Evolutionary conservation across 2,113 vertebrate genomes (phyloP).

Genomic region (Melanerpes aurifrons): DNA sequence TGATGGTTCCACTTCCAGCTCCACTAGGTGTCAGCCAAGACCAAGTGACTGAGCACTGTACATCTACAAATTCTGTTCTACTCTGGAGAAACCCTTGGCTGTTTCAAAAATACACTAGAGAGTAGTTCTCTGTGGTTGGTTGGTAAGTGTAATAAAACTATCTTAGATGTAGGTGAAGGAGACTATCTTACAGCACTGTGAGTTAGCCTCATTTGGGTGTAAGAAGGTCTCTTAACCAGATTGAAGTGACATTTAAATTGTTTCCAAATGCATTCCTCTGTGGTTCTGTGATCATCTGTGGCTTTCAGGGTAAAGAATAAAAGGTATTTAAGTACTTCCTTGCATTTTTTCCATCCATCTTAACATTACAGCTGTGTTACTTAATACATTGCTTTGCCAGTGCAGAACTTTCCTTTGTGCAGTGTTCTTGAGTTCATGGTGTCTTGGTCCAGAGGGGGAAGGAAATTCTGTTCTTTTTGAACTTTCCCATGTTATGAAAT

Average conservation of each 20-base stretch:
- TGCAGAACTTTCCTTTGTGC: background rate
- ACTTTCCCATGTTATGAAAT: too few relatives aligned
- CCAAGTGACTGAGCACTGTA: background rate
- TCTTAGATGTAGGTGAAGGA: background rate
- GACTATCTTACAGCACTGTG: background rate
- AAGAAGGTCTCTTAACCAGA: background rate
- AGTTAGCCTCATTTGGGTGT: background rate
- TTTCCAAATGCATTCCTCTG: background rate
- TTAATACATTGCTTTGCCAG: background rate
- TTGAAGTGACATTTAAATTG: background rate
- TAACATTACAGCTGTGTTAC: background rate
- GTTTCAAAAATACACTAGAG: background rate
- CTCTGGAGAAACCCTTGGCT: background rate
- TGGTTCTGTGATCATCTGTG: background rate
- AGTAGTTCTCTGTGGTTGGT: background rate
- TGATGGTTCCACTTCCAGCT: background rate
- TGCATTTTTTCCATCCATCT: background rate
- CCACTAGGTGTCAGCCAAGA: constrained; percentile 71
- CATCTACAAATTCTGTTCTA: background rate
- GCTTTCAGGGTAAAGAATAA: background rate
- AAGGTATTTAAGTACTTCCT: background rate
- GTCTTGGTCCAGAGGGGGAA: too few relatives aligned
- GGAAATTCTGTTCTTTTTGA: too few relatives aligned
- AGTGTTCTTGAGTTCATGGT: background rate
- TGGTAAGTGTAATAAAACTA: background rate